A percentile compares a stretch with the other conserved stretches of the same genome.
Evolutionary conservation across 1,140 invertebrate genomes (phyloP).

Genomic region (Trichonephila clavipes): DNA sequence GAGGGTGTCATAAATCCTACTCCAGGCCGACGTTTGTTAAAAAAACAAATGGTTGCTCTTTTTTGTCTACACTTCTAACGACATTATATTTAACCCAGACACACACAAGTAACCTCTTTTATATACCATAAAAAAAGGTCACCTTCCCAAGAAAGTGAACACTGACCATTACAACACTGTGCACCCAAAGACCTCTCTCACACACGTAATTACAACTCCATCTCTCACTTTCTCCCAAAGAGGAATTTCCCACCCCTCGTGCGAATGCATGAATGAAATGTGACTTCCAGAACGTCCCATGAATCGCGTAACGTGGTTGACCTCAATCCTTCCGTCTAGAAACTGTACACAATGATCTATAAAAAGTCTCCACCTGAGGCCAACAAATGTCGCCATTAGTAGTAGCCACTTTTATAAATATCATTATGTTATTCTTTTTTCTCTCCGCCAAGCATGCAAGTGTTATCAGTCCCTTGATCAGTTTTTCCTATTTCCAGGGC

Average conservation of each 20-base stretch:
- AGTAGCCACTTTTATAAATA: conserved; percentile 30
- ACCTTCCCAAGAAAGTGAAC: not conserved
- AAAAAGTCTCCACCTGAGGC: conserved; percentile 60
- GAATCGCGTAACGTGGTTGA: conserved; percentile 61
- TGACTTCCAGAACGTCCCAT: conserved; percentile 36
- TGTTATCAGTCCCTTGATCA: not conserved
- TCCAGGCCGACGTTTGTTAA: too few relatives aligned
- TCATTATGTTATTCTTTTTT: conserved; percentile 6
- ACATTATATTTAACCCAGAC: too few relatives aligned
- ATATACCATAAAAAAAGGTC: not conserved
- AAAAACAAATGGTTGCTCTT: too few relatives aligned
- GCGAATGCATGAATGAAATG: conserved; percentile 12
- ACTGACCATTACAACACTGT: not conserved
- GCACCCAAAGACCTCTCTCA: not conserved
- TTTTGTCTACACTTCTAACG: too few relatives aligned
- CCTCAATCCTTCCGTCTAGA: conserved; percentile 41
- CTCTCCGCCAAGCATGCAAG: not conserved
- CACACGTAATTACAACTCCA: not conserved
- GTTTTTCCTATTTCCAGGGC: not conserved
- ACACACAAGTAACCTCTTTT: not conserved
- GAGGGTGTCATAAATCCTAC: too few relatives aligned
- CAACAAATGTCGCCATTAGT: not conserved
- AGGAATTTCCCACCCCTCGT: not conserved
- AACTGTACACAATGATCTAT: conserved; percentile 44
- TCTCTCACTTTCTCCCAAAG: not conserved